Percentiles rank a stretch among this genome's conserved stretches.
Evolutionary conservation across 2,797 vertebrate genomes (phyloP).

Genomic region (Neomorphus geoffroyi): DNA sequence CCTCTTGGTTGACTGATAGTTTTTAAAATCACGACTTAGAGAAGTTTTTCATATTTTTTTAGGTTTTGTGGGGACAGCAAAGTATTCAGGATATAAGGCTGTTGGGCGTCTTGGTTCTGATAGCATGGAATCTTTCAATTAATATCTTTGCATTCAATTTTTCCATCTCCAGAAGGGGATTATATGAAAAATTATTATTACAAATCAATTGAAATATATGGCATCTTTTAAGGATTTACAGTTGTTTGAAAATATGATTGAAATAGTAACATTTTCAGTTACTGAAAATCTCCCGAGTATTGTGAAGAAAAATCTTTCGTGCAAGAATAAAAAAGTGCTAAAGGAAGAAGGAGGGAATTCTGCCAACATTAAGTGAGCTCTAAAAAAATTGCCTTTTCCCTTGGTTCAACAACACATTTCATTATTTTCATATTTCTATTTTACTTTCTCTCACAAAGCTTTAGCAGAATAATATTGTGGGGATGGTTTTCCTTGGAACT

Average conservation of each 20-base stretch:
- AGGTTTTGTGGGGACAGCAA: neutral
- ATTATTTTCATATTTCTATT: neutral
- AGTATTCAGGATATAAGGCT: neutral
- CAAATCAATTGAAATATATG: neutral
- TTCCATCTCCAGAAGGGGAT: neutral
- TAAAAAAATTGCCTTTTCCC: neutral
- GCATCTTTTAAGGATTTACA: neutral
- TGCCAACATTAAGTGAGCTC: neutral
- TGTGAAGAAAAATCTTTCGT: neutral
- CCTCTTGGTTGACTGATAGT: neutral
- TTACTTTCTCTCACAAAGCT: neutral
- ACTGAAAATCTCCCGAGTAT: neutral
- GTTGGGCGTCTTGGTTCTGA: neutral
- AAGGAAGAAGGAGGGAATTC: neutral
- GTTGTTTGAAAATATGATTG: neutral
- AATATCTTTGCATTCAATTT: neutral
- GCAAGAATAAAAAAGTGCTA: neutral
- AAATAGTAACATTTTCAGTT: neutral
- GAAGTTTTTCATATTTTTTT: neutral
- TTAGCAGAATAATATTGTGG: neutral
- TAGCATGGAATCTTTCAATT: neutral
- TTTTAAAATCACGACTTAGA: neutral
- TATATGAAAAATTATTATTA: neutral
- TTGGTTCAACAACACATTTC: neutral
- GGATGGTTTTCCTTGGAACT: neutral